Conservation (phyloP, 64 coral and sea anemone species). For the Montipora capricornis region DNA sequence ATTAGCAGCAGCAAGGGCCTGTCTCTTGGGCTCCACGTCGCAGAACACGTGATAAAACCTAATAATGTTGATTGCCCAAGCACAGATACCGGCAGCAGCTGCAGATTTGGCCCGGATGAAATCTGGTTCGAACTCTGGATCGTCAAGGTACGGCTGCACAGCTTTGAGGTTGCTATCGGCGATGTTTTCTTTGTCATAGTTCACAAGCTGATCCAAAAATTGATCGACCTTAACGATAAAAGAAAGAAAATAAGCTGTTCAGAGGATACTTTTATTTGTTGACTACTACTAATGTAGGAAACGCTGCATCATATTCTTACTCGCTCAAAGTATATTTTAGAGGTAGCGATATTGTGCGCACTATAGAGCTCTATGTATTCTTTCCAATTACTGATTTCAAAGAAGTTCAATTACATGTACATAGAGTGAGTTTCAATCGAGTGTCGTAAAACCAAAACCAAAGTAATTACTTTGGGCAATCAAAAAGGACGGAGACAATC, state of each 20-base stretch:
- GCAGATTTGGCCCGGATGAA: constrained; percentile 90
- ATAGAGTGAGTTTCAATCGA: too few species aligned
- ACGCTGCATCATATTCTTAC: too few species aligned
- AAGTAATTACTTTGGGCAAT: too few species aligned
- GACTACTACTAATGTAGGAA: too few species aligned
- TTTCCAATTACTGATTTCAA: too few species aligned
- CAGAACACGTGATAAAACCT: constrained; percentile 95
- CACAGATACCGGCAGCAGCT: constrained; percentile 95
- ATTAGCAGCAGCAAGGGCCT: constrained; percentile 94
- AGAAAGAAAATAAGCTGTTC: background rate
- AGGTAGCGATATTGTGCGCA: too few species aligned
- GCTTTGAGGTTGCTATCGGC: constrained; percentile 95
- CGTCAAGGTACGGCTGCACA: constrained; percentile 90
- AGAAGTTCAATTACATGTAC: too few species aligned
- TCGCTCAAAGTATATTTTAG: too few species aligned
- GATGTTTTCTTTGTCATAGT: constrained; percentile 99
- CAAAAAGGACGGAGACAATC: too few species aligned
- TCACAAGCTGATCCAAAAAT: constrained; percentile 93
- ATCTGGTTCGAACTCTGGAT: constrained; percentile 95
- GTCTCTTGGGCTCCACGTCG: constrained; percentile 96
- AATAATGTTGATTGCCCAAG: constrained; percentile 96
- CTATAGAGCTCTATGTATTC: too few species aligned
- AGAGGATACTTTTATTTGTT: background rate
- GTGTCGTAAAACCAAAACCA: too few species aligned
- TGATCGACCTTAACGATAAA: constrained; percentile 79